Base-by-base conservation (phyloP, 2,888 invertebrate species). In the Pyrgus malvae region DNA sequence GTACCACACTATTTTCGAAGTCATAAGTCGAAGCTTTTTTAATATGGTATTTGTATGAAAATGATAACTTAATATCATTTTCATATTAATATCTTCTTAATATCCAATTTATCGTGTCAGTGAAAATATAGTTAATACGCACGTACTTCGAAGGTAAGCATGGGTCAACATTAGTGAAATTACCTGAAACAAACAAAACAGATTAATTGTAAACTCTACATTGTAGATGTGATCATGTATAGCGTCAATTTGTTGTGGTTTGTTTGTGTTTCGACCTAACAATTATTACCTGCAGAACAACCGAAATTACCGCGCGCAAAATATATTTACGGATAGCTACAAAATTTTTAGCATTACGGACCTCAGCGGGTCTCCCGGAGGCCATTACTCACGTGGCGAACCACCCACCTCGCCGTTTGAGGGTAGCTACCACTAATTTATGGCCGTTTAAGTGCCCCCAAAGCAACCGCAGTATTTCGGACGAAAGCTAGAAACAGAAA, bases 351-450 rank as follows among this genome's bases (percentile, higher is more conserved):
- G 62, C 68, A 75, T 80, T 72, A 70, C 74, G 66, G 66, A 70
- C 64, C 65, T 74, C 70, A 66, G 69, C 69, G 71, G 70, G 76
- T 74, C 76, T 78, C 77, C 70, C 70, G 65, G 71, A 66, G 72
- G 75, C 82, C 81, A 88, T 88, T 82, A 88, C 70, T 88, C 85
- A 85, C 80, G 78, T 70, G 72, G 74, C 65, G 70, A 77, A 76
- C 79, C 81, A 79, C 76, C 84, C 79, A 83, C 83, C 84, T 83
- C 80, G 77, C 78, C 77, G 73, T 83, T 83, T 83, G 87, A 75
- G 86, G 87, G 74, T 76, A 79, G 78, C 83, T 74, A 73, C 78
- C 70, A 74, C 81, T 84, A 88, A 89, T 90, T 89, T 90, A 89
- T 83, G 68, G 75, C 77, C 77, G 81, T 86, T 80, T 83, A 83